Base-by-base conservation (phyloP, 2,888 invertebrate species). In the Mesorhabditis belari region DNA sequence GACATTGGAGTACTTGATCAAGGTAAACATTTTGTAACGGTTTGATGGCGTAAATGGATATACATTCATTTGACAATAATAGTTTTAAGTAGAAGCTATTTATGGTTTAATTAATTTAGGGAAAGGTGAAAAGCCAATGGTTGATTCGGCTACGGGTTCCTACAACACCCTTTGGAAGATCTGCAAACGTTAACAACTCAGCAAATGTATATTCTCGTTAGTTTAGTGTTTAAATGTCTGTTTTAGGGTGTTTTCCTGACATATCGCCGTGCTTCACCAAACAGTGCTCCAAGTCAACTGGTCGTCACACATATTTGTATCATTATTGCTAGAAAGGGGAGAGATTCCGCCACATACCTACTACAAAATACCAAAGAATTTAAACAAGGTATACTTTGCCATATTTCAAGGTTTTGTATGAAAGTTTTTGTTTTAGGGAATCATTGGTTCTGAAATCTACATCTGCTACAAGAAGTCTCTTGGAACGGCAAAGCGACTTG, bases 391-490 rank as follows among this genome's bases (percentile, higher is more conserved):
- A 50, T 9, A 65, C 50, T n/a, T n/a, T n/a, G n/a, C n/a, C n/a
- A n/a, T n/a, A 29, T 2, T 6, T 12, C 28, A 29, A 35, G 56
- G n/a, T 5, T 17, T 35, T 9, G n/a, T n/a, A 17, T 4, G 19
- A 23, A n/a, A 3, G 17, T 55, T 21, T 25, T 23, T 29, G 12
- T 35, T 64, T 3, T 49, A 73, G 68, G 78, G 78, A 51, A 75
- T 81, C 85, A 83, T 87, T 70, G 95, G 98, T 58, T 94, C 93
- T 79, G 94, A 95, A 84, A 94, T 98, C 21, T 98, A 88, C 84
- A 86, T 99, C 66, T 98, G 96, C 83, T 99, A 98, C 85, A 98
- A 98, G 84, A 99, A 99, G 84, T 94, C 96, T 71, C 93, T 96
- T 90, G 92, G 93, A 84, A 89, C 92, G 81, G 90, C 92, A 59